Evolutionary conservation across 2,113 vertebrate genomes (phyloP), one percentile per base, ranked within the genome.

Genomic region (Nycticryphes semicollaris): DNA sequence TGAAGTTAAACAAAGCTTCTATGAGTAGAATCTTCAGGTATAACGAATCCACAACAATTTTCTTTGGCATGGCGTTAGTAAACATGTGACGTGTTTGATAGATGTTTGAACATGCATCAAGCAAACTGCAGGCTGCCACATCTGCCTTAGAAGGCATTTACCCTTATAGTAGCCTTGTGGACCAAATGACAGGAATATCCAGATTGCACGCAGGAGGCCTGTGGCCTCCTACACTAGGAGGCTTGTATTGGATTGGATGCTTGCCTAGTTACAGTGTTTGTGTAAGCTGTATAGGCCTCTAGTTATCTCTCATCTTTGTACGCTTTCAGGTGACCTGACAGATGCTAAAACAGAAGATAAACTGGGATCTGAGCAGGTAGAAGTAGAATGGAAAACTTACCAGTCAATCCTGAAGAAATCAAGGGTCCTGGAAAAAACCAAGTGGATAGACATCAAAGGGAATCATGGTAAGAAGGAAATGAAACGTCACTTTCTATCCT

Each of bases 381-480:
- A 99, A 90, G 98, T 98, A 85, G 99, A 99, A 95, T 99, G 99
- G 99, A 99, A 99, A 96, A 98, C 98, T 90, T 99, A 99, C 89
- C 98, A 99, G 79, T 98, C 98, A 93, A 94, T 99, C 95, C 97
- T 99, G 90, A 99, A 99, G 97, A 98, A 98, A 97, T 99, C 99
- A 7, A 98, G 96, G 10, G 99, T 99, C 91, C 97, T 99, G 98
- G 98, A 99, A 96, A 99, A 98, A 97, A 99, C 99, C 7, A 99
- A 98, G 93, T 99, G 99, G 99, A 99, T 99, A 66, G 99, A 99
- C 97, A 98, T 99, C 93, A 99, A 98, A 54, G 99, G 99, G 94
- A 99, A 99, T 97, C 99, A 99, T 78, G 99, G 99, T 99, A 97
- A 98, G 97, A 93, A 22, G 28, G 48, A 76, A 92, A 59, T 53